These are phyloP conservation scores for Andricus curvator DNA, from an alignment of 2,888 invertebrate genomes.

Conservation along the genomic window DNA sequence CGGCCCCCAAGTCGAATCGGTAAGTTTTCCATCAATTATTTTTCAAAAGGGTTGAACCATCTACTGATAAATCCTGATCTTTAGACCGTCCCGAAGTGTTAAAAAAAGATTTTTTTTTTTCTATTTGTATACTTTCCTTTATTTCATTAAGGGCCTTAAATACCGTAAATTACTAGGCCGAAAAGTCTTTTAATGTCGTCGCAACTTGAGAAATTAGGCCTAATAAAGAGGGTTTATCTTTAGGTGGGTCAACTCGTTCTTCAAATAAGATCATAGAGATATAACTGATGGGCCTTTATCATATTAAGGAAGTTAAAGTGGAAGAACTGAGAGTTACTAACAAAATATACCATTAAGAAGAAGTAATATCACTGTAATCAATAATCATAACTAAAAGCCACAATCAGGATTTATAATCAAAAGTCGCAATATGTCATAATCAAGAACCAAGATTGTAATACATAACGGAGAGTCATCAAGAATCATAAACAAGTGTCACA, in stretches of 20 bases:
- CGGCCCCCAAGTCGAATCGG: conserved; percentile 78
- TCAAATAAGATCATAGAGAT: neutral
- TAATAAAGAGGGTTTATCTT: neutral
- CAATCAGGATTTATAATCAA: neutral
- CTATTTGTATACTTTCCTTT: neutral
- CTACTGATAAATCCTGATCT: neutral
- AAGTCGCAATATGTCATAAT: neutral
- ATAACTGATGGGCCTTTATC: neutral
- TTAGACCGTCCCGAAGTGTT: neutral
- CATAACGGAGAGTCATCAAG: neutral
- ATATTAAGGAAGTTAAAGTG: neutral
- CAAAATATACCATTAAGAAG: neutral
- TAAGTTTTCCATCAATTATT: conserved; percentile 58
- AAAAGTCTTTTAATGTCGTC: too few species aligned
- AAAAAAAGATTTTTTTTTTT: neutral
- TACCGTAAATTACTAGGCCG: too few species aligned
- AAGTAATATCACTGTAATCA: neutral
- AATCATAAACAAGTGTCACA: neutral
- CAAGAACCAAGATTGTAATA: neutral
- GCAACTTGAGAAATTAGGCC: neutral
- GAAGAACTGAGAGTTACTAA: neutral
- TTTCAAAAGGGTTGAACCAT: neutral
- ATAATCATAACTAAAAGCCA: neutral
- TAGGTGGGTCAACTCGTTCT: neutral
- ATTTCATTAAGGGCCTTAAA: neutral